phyloP scores from a whole-genome alignment of 2,888 invertebrate species.

The Aphodius sticticus region DNA sequence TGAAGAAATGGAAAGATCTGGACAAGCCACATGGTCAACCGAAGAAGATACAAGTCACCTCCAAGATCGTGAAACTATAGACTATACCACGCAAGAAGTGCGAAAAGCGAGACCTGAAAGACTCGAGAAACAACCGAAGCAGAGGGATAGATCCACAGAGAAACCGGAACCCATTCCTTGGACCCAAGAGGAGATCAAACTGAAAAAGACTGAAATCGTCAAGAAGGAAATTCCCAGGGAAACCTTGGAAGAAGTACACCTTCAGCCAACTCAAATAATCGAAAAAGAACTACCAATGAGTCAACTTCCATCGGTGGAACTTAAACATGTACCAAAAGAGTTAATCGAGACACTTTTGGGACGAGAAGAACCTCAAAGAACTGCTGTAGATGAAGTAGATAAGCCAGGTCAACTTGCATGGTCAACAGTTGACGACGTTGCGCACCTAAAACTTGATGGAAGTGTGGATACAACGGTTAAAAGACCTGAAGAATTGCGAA shows the following conservation, averaged over 20 bases:
- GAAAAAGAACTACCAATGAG: slow-evolving; percentile 31
- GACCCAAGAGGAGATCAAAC: slow-evolving; percentile 69
- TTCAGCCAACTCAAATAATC: slow-evolving; percentile 41
- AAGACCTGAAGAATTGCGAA: slow-evolving; percentile 13
- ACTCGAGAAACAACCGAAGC: slow-evolving; percentile 27
- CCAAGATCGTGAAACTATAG: slow-evolving; percentile 17
- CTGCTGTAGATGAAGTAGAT: slow-evolving; percentile 37
- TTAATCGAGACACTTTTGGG: not conserved
- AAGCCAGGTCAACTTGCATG: slow-evolving; percentile 7
- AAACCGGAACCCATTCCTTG: slow-evolving; percentile 61
- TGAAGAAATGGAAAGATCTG: slow-evolving; percentile 37
- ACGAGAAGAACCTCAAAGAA: not conserved
- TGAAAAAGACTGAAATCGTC: slow-evolving; percentile 60
- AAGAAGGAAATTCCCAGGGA: slow-evolving; percentile 50
- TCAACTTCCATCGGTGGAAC: slow-evolving; percentile 58
- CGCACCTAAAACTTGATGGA: not conserved
- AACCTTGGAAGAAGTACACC: slow-evolving; percentile 49
- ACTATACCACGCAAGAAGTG: slow-evolving; percentile 27
- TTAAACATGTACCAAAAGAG: slow-evolving; percentile 61
- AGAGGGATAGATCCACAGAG: slow-evolving; percentile 31
- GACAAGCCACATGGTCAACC: slow-evolving; percentile 32
- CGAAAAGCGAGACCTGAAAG: slow-evolving; percentile 36
- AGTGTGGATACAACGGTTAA: slow-evolving; percentile 27
- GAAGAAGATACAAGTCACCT: slow-evolving; percentile 15
- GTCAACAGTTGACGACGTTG: slow-evolving; percentile 36